These are phyloP conservation scores for Drosophila mojavensis DNA, from an alignment of 1,140 invertebrate species.

Conservation along the genomic window DNA sequence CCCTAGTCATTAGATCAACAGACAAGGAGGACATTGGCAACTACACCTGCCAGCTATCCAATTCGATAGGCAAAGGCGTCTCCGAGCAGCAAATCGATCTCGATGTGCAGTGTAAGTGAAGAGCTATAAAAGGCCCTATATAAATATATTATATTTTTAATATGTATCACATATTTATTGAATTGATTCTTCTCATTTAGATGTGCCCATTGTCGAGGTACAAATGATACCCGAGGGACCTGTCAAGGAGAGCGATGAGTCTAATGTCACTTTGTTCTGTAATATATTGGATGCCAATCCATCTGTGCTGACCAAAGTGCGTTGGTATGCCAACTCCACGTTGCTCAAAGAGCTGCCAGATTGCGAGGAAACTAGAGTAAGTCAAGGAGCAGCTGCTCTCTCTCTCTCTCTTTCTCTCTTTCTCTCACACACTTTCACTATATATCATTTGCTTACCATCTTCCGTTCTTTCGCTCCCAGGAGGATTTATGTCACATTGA, in stretches of 20 bases:
- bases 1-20: slow-evolving; percentile 90
- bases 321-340: slow-evolving; percentile 93
- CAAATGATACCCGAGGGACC: slow-evolving; percentile 90
- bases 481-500: slow-evolving; percentile 91
- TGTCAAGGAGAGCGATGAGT: slow-evolving; percentile 91
- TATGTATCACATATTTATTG: neutral
- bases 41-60: slow-evolving; percentile 91
- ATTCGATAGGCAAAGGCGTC: slow-evolving; percentile 87
- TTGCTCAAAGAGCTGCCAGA: slow-evolving; percentile 93
- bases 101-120: slow-evolving; percentile 91
- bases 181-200: slow-evolving; percentile 82
- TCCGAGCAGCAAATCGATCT: slow-evolving; percentile 89
- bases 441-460: too few relatives aligned
- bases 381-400: slow-evolving; percentile 1
- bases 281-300: slow-evolving; percentile 90
- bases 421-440: neutral
- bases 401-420: neutral
- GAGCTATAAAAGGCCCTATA: neutral
- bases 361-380: slow-evolving; percentile 85
- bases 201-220: slow-evolving; percentile 90
- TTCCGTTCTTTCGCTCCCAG: slow-evolving; percentile 8
- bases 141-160: neutral
- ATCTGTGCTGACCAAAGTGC: slow-evolving; percentile 87
- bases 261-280: slow-evolving; percentile 93
- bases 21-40: slow-evolving; percentile 91